Percentiles rank a stretch among this genome's conserved stretches.
phyloP scores from a whole-genome alignment of 2,888 invertebrate genomes.

The Caenorhabditis zanzibari region DNA sequence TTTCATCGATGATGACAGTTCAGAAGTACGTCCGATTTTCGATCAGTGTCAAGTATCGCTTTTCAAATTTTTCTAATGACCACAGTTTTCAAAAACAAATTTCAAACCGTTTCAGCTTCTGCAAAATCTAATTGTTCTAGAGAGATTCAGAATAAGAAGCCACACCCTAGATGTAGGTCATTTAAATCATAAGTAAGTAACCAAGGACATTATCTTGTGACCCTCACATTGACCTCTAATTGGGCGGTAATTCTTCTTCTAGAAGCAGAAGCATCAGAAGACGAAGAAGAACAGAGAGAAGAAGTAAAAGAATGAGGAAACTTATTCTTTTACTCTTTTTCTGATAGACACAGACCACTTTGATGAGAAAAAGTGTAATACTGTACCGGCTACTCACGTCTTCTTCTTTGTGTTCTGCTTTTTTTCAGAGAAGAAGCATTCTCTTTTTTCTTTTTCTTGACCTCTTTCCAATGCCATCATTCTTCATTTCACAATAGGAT shows the following conservation, averaged over 20 bases:
- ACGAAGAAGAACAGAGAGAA: conserved; percentile 19
- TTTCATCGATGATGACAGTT: too few relatives aligned
- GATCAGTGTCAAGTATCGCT: too few relatives aligned
- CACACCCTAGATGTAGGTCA: conserved; percentile 32
- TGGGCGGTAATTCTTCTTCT: conserved; percentile 19
- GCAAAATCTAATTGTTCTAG: neutral
- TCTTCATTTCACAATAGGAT: conserved; percentile 30
- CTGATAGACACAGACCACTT: conserved; percentile 33
- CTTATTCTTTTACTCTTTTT: conserved; percentile 33
- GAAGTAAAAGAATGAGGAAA: conserved; percentile 32
- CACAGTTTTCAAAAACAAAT: neutral
- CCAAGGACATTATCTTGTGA: conserved; percentile 25
- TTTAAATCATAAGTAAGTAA: conserved; percentile 17
- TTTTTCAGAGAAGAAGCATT: conserved; percentile 20
- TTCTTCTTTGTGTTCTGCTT: conserved; percentile 47
- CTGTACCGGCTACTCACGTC: conserved; percentile 50
- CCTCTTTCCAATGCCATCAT: conserved; percentile 29
- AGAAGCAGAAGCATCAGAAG: conserved; percentile 23
- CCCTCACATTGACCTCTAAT: conserved; percentile 29
- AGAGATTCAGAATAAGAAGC: conserved; percentile 11
- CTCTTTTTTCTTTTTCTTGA: conserved; percentile 19
- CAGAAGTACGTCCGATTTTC: too few relatives aligned
- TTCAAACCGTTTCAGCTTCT: neutral
- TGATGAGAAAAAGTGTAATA: conserved; percentile 37
- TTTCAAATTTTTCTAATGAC: too few relatives aligned